These are phyloP conservation scores for Merodon equestris DNA, from an alignment of 2,888 invertebrate genomes.

Conservation along the genomic window DNA sequence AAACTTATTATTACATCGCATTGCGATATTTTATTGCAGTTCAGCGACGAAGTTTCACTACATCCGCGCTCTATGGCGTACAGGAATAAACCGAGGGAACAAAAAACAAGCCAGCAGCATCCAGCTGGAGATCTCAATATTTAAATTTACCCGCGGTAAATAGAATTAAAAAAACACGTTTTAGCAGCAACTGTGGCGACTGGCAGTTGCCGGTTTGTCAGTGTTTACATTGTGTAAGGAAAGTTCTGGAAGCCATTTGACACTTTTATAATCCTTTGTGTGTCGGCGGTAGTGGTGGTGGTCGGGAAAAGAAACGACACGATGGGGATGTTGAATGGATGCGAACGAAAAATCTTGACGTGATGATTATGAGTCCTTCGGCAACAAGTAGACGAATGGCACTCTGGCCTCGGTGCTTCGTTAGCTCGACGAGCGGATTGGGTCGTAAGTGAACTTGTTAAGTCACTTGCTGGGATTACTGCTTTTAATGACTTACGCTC, in stretches of 20 bases:
- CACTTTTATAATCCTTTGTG: constrained; percentile 62
- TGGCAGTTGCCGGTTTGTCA: constrained; percentile 24
- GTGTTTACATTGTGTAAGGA: constrained; percentile 57
- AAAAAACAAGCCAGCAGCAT: constrained; percentile 28
- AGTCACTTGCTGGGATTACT: constrained; percentile 32
- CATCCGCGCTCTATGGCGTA: no score
- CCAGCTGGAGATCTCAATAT: constrained; percentile 53
- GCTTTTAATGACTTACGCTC: constrained; percentile 36
- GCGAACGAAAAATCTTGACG: no score
- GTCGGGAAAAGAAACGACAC: constrained; percentile 16
- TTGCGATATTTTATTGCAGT: constrained; percentile 68
- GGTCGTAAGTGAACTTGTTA: no score
- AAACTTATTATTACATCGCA: constrained; percentile 67
- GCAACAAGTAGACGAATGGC: constrained; percentile 46
- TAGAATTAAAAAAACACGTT: constrained; percentile 27
- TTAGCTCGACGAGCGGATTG: no score
- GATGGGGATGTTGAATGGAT: no score
- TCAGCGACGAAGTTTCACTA: constrained; percentile 35
- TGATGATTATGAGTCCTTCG: constrained; percentile 47
- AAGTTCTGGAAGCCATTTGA: constrained; percentile 61
- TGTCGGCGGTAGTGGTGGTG: neutral
- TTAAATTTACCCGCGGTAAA: constrained; percentile 61
- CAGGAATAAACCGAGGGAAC: no score
- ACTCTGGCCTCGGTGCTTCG: no score
- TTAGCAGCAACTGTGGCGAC: constrained; percentile 22